Evolutionary conservation across 2,797 vertebrate species (phyloP).

Genomic region (Arrhamphus sclerolepis): DNA sequence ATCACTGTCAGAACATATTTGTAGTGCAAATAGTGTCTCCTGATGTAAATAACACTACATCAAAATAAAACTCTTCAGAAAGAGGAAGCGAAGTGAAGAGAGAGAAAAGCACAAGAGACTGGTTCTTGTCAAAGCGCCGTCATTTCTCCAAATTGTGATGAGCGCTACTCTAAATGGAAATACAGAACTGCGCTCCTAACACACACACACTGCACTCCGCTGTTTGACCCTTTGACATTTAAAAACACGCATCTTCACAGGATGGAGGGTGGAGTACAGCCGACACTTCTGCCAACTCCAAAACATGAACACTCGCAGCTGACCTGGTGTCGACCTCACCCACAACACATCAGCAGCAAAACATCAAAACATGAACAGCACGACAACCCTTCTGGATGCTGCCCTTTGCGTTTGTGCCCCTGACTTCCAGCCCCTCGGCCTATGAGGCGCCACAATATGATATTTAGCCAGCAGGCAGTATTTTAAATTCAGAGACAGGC

Average conservation of each 20-base stretch:
- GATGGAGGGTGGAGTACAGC: constrained; percentile 45
- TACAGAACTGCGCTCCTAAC: neutral
- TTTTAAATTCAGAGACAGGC: neutral
- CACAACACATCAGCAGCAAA: constrained; percentile 25
- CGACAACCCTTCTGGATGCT: neutral
- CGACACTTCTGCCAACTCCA: neutral
- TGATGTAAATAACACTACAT: constrained; percentile 16
- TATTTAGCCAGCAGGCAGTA: constrained; percentile 1
- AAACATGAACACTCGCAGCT: neutral
- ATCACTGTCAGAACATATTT: neutral
- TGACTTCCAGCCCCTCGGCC: too few relatives aligned
- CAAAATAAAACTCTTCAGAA: constrained; percentile 34
- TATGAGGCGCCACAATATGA: too few relatives aligned
- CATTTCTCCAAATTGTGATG: constrained; percentile 19
- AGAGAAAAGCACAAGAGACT: neutral
- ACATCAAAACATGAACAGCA: constrained; percentile 7
- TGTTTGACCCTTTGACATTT: neutral
- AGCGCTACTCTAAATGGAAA: neutral
- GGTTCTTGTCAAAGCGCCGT: neutral
- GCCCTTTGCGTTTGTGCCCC: neutral
- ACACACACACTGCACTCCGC: neutral
- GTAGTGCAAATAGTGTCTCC: neutral
- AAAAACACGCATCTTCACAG: constrained; percentile 3
- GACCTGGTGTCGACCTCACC: constrained; percentile 41
- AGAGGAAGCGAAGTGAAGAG: constrained; percentile 46